Evolutionary conservation across 2,888 invertebrate genomes (phyloP), one percentile per base, ranked within the genome.

Genomic region (Cyclophora punctaria): DNA sequence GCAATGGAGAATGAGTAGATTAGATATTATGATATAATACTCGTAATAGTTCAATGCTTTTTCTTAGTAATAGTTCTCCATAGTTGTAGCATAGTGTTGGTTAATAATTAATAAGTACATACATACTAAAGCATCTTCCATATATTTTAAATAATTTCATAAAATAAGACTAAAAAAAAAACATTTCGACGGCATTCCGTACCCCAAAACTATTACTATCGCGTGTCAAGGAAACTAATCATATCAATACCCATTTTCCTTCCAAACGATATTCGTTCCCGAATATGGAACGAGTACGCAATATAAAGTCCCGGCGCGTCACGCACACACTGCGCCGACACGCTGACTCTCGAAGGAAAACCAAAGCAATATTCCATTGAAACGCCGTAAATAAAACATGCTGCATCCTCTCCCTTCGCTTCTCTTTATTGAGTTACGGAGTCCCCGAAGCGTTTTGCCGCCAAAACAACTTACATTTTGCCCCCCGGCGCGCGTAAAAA

Each of bases 391-490:
- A 88, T 87, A 87, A 88, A 87, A 87, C 84, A 87, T 86, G 87
- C 74, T 78, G 79, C 80, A 66, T 73, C 75, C 69, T 60, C 78
- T 75, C 80, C 81, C 83, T 81, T 75, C 75, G 73, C 68, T 80
- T 83, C 75, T 79, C 82, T 70, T 87, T 88, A 88, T 88, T 87
- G 80, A 87, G 86, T 88, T 87, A 86, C 84, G 80, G 75, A 77
- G 75, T 78, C 84, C 85, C 86, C 75, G 79, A 80, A 85, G 87
- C 88, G 79, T 88, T 88, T 88, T 88, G 87, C 88, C 88, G 87
- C 88, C 88, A 87, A 88, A 88, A 86, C 87, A 88, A 88, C 84
- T 81, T 81, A 81, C 85, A 83, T 81, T 85, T 83, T 83, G 83
- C 85, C 87, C 86, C 88, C 87, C 79, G 86, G 88, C 87, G 88